Conservation (phyloP, 2,888 invertebrate genomes). For the Apoda limacodes region DNA sequence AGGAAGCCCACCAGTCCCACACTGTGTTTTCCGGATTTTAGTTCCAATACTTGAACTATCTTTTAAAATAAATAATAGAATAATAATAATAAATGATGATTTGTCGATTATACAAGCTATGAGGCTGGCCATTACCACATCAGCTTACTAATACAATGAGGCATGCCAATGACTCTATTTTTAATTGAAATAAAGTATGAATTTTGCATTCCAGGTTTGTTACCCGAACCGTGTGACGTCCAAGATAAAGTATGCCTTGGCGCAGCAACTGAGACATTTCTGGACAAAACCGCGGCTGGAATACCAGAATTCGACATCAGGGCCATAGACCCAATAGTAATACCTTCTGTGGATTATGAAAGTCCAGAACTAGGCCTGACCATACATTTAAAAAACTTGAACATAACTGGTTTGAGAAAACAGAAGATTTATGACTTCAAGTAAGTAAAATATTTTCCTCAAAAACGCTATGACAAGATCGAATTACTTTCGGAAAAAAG, state of each 20-base stretch:
- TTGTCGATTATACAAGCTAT: no score
- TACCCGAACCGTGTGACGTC: neutral
- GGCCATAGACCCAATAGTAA: conserved; percentile 38
- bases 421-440: conserved; percentile 38
- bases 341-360: conserved; percentile 27
- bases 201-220: neutral
- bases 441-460: conserved; percentile 27
- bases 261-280: conserved; percentile 36
- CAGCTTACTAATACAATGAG: no score
- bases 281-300: conserved; percentile 39
- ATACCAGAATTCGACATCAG: conserved; percentile 32
- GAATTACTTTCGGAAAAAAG: no score
- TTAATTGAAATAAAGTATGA: no score
- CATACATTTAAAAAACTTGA: conserved; percentile 35
- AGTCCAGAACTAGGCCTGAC: conserved; percentile 25
- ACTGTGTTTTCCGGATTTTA: no score
- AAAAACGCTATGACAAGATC: no score
- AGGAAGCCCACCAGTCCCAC: no score
- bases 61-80: no score
- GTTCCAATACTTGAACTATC: no score
- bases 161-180: no score
- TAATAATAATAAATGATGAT: no score
- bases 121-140: no score
- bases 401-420: conserved; percentile 39
- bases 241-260: conserved; percentile 42